Percentiles rank a stretch among this genome's conserved stretches.
phyloP scores from a whole-genome alignment of 1,140 invertebrate species.

The Araneus ventricosus region DNA sequence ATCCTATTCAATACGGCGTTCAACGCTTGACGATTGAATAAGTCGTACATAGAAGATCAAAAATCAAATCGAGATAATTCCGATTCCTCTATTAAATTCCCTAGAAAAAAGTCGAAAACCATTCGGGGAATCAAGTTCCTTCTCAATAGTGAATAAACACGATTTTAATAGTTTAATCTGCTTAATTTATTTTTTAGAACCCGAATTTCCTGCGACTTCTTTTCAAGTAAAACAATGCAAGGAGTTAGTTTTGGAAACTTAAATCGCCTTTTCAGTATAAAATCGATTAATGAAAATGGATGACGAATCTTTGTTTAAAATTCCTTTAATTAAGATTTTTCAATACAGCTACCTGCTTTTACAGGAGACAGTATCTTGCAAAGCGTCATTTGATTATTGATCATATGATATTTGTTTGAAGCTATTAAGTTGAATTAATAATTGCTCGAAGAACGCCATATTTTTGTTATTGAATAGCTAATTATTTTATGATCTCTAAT shows the following conservation, averaged over 20 bases:
- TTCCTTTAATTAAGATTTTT: background rate
- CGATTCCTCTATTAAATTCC: conserved; percentile 4
- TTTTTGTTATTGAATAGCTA: no score
- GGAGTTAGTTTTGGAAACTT: background rate
- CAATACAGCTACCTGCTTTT: background rate
- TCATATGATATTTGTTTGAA: no score
- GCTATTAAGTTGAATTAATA: no score
- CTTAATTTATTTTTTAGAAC: background rate
- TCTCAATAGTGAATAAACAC: background rate
- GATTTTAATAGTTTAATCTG: background rate
- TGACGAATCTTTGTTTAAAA: background rate
- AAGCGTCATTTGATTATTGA: no score
- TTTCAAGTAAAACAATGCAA: background rate
- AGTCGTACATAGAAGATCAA: background rate
- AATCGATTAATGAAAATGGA: background rate
- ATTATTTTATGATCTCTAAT: no score
- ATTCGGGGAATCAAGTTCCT: background rate
- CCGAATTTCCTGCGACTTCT: background rate
- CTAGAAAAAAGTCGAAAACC: background rate
- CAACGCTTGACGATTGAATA: background rate
- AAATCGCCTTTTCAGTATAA: background rate
- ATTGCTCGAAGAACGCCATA: no score
- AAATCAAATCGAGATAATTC: background rate
- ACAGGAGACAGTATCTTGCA: no score
- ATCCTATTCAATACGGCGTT: background rate